These are phyloP conservation scores for Euphonia xanthogaster DNA, from an alignment of 2,797 vertebrate species.

Conservation along the genomic window DNA sequence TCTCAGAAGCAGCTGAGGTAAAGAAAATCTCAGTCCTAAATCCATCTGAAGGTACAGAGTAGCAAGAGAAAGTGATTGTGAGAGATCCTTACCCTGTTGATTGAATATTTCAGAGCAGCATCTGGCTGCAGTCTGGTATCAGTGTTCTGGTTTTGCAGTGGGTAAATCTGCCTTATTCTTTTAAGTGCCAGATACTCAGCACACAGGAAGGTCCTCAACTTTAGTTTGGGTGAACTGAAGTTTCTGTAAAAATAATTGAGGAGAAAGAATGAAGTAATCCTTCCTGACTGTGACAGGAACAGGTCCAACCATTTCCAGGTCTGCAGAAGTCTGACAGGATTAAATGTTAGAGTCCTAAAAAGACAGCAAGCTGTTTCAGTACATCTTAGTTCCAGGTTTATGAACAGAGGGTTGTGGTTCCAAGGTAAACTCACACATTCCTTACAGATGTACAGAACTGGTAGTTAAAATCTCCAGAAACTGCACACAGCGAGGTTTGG, in stretches of 20 bases:
- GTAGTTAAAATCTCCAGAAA: not conserved
- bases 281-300: constrained; percentile 9
- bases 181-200: not conserved
- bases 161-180: not conserved
- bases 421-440: not conserved
- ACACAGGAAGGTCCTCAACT: not conserved
- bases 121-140: not conserved
- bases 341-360: constrained; percentile 10
- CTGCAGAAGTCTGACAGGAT: constrained; percentile 5
- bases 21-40: not conserved
- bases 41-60: not conserved
- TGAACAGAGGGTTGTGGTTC: not conserved
- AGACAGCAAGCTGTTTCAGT: not conserved
- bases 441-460: not conserved
- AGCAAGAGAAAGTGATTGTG: not conserved
- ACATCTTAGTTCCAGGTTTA: not conserved
- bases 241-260: constrained; percentile 9
- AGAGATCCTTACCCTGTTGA: not conserved
- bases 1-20: not conserved
- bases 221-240: not conserved
- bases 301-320: not conserved
- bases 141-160: not conserved
- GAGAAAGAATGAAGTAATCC: not conserved
- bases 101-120: not conserved
- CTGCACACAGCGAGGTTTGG: not conserved